A percentile compares a stretch with the other conserved stretches of the same genome.
phyloP scores from a whole-genome alignment of 2,113 vertebrate species.

The Petroica traversi region DNA sequence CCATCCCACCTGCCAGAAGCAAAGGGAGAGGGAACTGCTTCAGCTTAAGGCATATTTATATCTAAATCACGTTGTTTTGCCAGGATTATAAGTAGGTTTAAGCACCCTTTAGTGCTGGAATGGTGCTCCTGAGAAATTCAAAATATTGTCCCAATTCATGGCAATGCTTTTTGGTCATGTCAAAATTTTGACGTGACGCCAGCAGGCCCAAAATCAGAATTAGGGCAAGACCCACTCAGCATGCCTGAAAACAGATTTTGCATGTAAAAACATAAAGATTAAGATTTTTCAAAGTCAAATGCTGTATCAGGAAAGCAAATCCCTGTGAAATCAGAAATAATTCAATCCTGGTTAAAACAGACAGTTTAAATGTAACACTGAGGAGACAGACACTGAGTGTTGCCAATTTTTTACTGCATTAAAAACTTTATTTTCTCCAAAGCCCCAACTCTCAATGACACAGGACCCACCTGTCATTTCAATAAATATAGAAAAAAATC shows the following conservation, averaged over 20 bases:
- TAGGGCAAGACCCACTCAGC: neutral
- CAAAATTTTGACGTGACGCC: accelerated
- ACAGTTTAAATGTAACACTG: neutral
- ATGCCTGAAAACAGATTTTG: neutral
- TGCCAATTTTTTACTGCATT: neutral
- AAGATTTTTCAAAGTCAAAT: neutral
- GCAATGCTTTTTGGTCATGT: neutral
- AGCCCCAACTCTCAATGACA: neutral
- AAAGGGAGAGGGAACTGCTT: too few relatives aligned
- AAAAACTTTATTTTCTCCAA: neutral
- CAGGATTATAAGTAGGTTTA: neutral
- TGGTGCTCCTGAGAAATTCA: neutral
- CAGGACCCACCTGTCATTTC: neutral
- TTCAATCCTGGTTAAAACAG: neutral
- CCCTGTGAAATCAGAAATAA: neutral
- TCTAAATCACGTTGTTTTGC: neutral
- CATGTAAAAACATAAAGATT: neutral
- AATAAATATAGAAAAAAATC: neutral
- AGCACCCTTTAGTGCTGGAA: neutral
- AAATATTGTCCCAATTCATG: neutral
- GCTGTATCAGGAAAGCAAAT: neutral
- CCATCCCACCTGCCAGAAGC: neutral
- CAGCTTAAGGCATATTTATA: neutral
- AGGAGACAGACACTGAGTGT: neutral
- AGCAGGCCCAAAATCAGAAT: neutral